Percentiles rank a stretch among this genome's conserved stretches.
Conservation (phyloP, 2,797 vertebrate species). For the Phaenicophaeus curvirostris region DNA sequence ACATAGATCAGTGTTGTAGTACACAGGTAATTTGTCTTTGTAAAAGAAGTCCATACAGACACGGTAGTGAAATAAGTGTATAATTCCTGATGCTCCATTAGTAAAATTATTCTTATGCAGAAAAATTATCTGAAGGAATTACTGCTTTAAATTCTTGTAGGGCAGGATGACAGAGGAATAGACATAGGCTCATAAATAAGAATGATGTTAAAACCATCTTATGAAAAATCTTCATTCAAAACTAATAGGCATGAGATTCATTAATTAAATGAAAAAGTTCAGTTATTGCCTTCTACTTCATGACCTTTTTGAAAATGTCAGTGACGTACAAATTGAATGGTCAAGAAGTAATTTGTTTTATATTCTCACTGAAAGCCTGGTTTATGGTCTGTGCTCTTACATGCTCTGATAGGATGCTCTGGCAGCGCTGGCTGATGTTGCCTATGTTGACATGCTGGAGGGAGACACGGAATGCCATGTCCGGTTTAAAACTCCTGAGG, state of each 20-base stretch:
- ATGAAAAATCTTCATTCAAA: not conserved
- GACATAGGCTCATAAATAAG: not conserved
- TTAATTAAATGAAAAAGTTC: not conserved
- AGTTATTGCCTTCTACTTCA: not conserved
- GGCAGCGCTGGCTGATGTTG: constrained; percentile 83
- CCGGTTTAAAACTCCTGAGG: constrained; percentile 86
- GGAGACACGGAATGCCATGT: constrained; percentile 91
- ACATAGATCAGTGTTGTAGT: accelerated
- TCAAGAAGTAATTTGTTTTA: not conserved
- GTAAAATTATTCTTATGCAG: not conserved
- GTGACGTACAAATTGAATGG: not conserved
- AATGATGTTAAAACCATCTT: not conserved
- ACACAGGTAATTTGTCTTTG: not conserved
- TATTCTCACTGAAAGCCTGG: not conserved
- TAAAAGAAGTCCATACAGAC: not conserved
- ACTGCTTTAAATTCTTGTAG: not conserved
- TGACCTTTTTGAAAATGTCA: not conserved
- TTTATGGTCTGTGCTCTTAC: not conserved
- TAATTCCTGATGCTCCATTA: not conserved
- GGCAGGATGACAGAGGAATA: not conserved
- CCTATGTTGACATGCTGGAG: constrained; percentile 91
- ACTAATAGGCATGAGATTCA: not conserved
- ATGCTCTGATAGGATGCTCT: constrained; percentile 80
- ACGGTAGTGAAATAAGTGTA: not conserved
- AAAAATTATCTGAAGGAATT: not conserved